Percentiles rank a stretch among this genome's conserved stretches.
Conservation (phyloP, 2,113 vertebrate genomes). For the Fregata magnificens region DNA sequence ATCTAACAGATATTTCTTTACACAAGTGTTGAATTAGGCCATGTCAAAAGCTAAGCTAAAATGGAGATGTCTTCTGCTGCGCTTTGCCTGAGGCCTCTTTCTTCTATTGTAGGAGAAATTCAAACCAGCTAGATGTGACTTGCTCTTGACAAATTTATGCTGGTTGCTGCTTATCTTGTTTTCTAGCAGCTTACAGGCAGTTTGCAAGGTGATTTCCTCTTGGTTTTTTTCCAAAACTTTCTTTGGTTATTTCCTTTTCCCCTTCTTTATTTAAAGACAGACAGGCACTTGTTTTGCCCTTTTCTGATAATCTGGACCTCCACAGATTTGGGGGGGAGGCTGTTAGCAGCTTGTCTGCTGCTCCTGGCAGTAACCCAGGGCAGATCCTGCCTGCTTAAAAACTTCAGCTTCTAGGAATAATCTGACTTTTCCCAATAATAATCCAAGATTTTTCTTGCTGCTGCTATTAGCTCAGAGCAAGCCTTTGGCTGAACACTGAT, state of each 20-base stretch:
- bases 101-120: neutral
- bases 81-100: neutral
- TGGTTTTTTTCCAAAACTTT: neutral
- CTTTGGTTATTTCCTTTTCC: neutral
- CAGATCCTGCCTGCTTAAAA: neutral
- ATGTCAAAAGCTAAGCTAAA: neutral
- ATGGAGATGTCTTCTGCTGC: neutral
- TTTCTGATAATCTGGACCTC: neutral
- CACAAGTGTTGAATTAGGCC: neutral
- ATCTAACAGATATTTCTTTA: neutral
- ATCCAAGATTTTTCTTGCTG: neutral
- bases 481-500: neutral
- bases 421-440: neutral
- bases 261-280: neutral
- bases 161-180: neutral
- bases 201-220: neutral
- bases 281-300: fast-evolving
- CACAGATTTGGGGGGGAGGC: neutral
- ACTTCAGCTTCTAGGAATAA: neutral
- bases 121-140: neutral
- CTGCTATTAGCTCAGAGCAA: neutral
- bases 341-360: neutral
- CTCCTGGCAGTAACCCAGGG: neutral
- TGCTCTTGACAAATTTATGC: neutral
- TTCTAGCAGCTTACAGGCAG: neutral